Conservation (phyloP, 2,113 vertebrate genomes). For the Carlito syrichta region DNA sequence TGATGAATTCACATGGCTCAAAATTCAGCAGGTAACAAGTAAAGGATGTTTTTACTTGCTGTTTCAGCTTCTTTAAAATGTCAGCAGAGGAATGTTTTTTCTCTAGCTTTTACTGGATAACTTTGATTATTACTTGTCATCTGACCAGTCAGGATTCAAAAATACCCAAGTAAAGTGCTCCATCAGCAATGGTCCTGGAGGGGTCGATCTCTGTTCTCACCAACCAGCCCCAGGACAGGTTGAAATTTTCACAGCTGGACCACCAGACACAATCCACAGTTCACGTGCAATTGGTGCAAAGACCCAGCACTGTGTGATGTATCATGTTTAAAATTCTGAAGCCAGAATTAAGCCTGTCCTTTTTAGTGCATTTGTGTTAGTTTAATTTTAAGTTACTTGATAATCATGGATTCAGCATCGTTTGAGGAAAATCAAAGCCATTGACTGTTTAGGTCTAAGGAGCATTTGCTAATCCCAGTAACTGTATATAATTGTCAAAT, state of each 20-base stretch:
- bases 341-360: background rate
- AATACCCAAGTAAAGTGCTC: background rate
- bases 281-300: accelerated
- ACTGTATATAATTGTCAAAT: background rate
- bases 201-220: too few relatives aligned
- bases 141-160: background rate
- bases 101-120: background rate
- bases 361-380: background rate
- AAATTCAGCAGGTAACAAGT: background rate
- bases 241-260: accelerated
- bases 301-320: accelerated
- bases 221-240: too few relatives aligned
- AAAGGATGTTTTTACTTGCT: background rate
- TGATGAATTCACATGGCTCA: background rate
- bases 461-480: background rate
- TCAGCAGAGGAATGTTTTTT: background rate
- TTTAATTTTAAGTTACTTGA: background rate
- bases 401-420: background rate
- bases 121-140: background rate
- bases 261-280: background rate
- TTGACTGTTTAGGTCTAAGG: background rate
- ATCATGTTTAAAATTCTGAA: background rate
- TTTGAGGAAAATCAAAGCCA: background rate
- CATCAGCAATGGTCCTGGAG: accelerated
- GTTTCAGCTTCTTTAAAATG: background rate